phyloP scores from a whole-genome alignment of 1,140 invertebrate genomes.

The Proctacanthus coquilletti region DNA sequence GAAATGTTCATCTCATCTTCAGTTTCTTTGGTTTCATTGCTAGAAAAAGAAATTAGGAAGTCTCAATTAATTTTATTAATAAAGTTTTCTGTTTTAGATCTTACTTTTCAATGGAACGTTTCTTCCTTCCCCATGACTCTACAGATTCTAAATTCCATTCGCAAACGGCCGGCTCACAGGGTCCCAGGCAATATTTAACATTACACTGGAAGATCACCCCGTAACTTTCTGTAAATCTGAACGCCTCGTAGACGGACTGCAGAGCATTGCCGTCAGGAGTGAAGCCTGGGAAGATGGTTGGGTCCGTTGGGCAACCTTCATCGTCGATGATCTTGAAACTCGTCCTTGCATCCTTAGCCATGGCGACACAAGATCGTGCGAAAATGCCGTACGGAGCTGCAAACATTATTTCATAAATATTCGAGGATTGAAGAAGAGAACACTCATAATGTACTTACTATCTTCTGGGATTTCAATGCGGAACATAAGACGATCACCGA shows the following conservation, averaged over 20 bases:
- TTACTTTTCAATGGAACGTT: slow-evolving; percentile 46
- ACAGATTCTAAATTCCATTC: slow-evolving; percentile 75
- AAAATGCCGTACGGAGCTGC: slow-evolving; percentile 90
- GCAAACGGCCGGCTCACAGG: slow-evolving; percentile 80
- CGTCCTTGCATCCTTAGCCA: slow-evolving; percentile 92
- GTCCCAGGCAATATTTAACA: slow-evolving; percentile 89
- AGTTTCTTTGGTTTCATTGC: slow-evolving; percentile 42
- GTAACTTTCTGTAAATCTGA: slow-evolving; percentile 89
- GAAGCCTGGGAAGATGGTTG: slow-evolving; percentile 83
- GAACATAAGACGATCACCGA: slow-evolving; percentile 88
- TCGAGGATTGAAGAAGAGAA: background rate
- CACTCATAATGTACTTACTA: slow-evolving; percentile 46
- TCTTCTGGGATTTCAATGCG: slow-evolving; percentile 91
- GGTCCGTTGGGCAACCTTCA: slow-evolving; percentile 85
- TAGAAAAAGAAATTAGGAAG: slow-evolving; percentile 24
- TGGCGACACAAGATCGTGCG: slow-evolving; percentile 85
- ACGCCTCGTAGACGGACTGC: slow-evolving; percentile 84
- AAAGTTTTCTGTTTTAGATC: slow-evolving; percentile 5
- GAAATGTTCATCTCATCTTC: slow-evolving; percentile 85
- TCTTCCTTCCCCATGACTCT: slow-evolving; percentile 78
- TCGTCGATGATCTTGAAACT: slow-evolving; percentile 94
- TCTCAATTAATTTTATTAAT: background rate
- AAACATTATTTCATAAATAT: slow-evolving; percentile 9
- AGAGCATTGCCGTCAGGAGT: slow-evolving; percentile 73
- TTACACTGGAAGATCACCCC: slow-evolving; percentile 96